phyloP scores from a whole-genome alignment of 2,113 vertebrate species.

The Leucopsar rothschildi region DNA sequence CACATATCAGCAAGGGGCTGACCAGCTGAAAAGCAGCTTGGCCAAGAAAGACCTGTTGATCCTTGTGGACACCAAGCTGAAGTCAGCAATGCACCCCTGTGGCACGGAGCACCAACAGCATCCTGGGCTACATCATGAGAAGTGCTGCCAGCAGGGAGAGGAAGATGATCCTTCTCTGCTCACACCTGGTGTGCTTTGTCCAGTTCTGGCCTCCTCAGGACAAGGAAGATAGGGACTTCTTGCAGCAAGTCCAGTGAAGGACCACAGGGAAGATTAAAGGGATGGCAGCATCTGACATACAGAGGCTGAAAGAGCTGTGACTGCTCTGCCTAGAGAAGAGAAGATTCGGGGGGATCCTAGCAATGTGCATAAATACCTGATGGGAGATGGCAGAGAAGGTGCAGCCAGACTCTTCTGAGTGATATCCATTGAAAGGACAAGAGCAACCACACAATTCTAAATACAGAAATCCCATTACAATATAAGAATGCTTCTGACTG shows the following conservation, averaged over 20 bases:
- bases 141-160: not conserved
- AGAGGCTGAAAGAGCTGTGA: not conserved
- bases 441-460: not conserved
- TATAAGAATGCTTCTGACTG: not conserved
- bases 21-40: not conserved
- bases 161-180: not conserved
- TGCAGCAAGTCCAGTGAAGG: not conserved
- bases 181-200: not conserved
- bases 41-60: not conserved
- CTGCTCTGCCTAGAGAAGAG: not conserved
- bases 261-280: not conserved
- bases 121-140: not conserved
- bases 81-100: not conserved
- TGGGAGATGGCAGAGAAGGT: not conserved
- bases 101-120: not conserved
- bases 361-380: not conserved
- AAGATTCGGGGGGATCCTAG: not conserved
- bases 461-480: not conserved
- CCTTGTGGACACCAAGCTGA: not conserved
- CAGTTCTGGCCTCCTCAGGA: not conserved
- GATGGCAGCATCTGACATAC: not conserved
- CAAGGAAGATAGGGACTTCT: not conserved
- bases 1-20: not conserved
- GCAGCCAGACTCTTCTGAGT: not conserved
- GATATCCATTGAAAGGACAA: not conserved